Base-by-base conservation (phyloP, 1,140 invertebrate genomes). In the Heliothis subflexa region DNA sequence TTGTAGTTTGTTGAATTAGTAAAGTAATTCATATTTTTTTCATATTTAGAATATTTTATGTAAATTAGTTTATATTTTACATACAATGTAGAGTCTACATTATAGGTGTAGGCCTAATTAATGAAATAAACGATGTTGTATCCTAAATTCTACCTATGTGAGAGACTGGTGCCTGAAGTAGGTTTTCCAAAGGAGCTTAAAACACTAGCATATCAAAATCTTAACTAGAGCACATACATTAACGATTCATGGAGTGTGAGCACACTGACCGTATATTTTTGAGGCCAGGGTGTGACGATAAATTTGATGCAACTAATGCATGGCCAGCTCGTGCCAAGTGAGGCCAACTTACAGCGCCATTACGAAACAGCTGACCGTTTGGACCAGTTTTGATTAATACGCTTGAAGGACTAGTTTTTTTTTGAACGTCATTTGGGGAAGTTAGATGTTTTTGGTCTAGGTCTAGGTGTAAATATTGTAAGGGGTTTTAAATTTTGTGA, bases 271-370 rank as follows among this genome's bases (percentile, higher is more conserved):
- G 16, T 66, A 66, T 66, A 66, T 66, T 66, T 66, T 82, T 79
- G 81, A 25, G 81, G 78, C 77, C 78, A 77, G 25, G 66, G 72
- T 68, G 47, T 14, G 47, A 50, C 57, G 59, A 78, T 82, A 82
- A 82, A 82, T 82, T 78, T 16, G 28, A 77, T 82, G 81, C 78
- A 70, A 76, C 45, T 82, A 79, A 79, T 79, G 77, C 81, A 77
- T 79, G 59, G 40, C 10, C 14, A 2, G n/a, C 13, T 4, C 33
- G 50, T 54, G 68, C 68, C 68, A 71, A 71, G 50, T 40, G 68
- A n/a, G 68, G 68, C 25, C 66, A 52, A 71, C 49, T 71, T 71
- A 54, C 21, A 33, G 25, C 21, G 16, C 68, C 28, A 55, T 70
- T 55, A 71, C 40, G 49, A 40, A 71, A 71, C 52, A 55, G 68